Base-by-base conservation (phyloP, 2,797 vertebrate genomes). In the Typhlichthys eigenmanni region DNA sequence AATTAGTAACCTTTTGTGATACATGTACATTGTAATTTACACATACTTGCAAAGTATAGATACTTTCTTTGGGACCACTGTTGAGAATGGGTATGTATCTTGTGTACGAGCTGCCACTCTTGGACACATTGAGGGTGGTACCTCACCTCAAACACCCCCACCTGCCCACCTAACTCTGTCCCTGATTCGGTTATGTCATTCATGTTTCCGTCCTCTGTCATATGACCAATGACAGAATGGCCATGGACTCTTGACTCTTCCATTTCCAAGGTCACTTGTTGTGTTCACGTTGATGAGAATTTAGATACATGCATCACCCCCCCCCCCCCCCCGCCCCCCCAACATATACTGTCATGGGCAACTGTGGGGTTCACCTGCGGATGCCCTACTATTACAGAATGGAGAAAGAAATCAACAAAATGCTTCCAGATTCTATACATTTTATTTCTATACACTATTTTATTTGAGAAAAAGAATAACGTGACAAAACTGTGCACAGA, bases 21-120 rank as follows among this genome's bases (percentile, higher is more conserved):
- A 79, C 69, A 65, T 87, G 81, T 91, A 89, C 85, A 90, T 90
- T 90, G 85, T 92, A 89, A 89, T 89, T 89, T 89, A 89, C 46
- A 62, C 85, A 90, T 87, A 84, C 86, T 89, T 91, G 85, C 89
- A 85, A 88, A 79, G 74, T 84, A 82, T 79, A 66, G 75, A 84
- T 75, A 81, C 61, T 68, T 88, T 89, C 77, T 89, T 87, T 69
- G 79, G 86, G 85, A 79, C 80, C 84, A 85, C 78, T 86, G 76
- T 80, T 85, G 52, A 78, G 70, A 71, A 67, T 70, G 73, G 68
- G 69, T 76, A 73, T 83, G 76, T 67, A 75, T 85, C 82, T 67
- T 71, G 67, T 60, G 77, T 71, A 55, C 68, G 62, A 70, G 72
- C 65, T 67, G 49, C 55, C 65, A 71, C 52, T 16, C 65, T 51